Base-by-base conservation (phyloP, 2,113 vertebrate species). In the Sebastes fasciatus region DNA sequence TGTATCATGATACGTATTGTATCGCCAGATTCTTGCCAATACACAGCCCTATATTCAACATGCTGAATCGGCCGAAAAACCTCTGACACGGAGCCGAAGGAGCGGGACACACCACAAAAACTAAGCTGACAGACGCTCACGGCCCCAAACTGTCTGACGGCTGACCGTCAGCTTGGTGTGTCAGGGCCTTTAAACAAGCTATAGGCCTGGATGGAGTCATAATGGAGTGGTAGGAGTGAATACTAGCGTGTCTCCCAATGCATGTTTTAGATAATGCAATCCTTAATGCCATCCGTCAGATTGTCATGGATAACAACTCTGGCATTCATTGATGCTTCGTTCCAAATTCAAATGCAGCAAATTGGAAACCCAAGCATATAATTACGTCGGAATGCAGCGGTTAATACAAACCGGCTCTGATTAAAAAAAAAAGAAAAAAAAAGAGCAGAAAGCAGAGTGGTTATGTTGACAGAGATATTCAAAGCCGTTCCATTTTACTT, bases 311-410 rank as follows among this genome's bases (percentile, higher is more conserved):
- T 94, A 93, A 93, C 90, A 90, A 91, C 88, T 82, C 75, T 68
- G 64, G 77, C 87, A 87, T 92, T 92, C 89, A 87, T 84, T 92
- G 91, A 88, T 81, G 92, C 89, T 92, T 93, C 89, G 77, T 78
- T 92, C 84, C 85, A 91, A 95, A 94, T 94, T 89, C 93, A 92
- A 94, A 93, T 74, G 51, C 58, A 89, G 88, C 83, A 94, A 94
- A 95, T 93, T 91, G 92, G 91, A 94, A 92, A 91, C 85, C 89
- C 85, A 92, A 93, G 93, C 92, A 94, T 94, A 93, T 93, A 94
- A 95, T 95, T 95, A 93, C 84, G 84, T 86, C 69, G 83, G 84
- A 91, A 88, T 83, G 81, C 82, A 88, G 81, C 85, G 81, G 88
- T 88, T 91, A 91, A 86, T 92, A 77, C 92, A 88, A 94, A 91